Base-by-base conservation (phyloP, 2,113 vertebrate species). In the Vulpes vulpes region DNA sequence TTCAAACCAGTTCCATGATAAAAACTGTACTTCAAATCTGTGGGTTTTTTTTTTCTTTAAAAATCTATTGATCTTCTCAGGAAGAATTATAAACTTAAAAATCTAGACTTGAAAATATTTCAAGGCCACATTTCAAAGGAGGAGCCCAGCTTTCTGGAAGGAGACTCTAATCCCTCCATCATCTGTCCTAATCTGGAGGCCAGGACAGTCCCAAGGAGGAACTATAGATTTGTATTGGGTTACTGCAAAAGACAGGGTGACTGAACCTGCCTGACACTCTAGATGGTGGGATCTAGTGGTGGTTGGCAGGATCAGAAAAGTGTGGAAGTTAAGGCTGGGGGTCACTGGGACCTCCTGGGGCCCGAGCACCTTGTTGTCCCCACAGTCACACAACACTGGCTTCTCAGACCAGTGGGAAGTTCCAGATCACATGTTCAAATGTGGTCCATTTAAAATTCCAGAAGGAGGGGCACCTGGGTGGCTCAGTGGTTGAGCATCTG, bases 11-110 rank as follows among this genome's bases (percentile, higher is more conserved):
- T 80, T 90, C 69, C 76, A 64, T 67, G 67, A 38, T n/a, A 90
- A 78, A 74, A 20, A 84, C 16, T 59, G 71, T 80, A 65, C 49
- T 25, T 79, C 27, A 67, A 60, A 78, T 82, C 53, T 71, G 11
- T 55, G 22, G 20, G 22, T 16, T 30, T 92, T 43, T 87, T 87
- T 35, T 78, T 71, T 32, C 35, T 92, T 82, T 82, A 81, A 85
- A 87, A 35, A 76, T 23, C n/a, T 38, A 85, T 20, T 59, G 15
- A 93, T 20, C 25, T 69, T 30, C 3, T 83, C 71, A 32, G 35
- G 80, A 92, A 96, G 57, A 95, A 83, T 91, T 73, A 67, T 65
- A 43, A 67, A 67, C 9, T 86, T 67, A 51, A 78, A 57, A 51
- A 69, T 25, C 20, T 79, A 82, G 55, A 60, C 22, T 55, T 84